Conservation (phyloP, 1,140 invertebrate genomes). For the Saccostrea echinata region DNA sequence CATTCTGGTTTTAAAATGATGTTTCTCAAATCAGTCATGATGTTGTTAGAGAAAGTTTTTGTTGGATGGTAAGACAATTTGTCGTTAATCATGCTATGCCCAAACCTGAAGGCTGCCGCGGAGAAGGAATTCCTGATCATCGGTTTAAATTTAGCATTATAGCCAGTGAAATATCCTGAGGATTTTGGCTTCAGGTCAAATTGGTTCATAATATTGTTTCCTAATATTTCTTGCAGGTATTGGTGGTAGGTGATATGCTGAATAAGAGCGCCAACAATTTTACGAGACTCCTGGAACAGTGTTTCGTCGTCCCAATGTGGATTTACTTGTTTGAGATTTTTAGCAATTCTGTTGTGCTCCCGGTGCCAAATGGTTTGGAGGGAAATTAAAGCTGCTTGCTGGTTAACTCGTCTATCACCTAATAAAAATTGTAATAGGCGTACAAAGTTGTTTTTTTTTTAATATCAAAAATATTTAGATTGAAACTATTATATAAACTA, state of each 20-base stretch:
- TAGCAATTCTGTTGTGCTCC: slow-evolving; percentile 95
- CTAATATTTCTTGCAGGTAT: slow-evolving; percentile 93
- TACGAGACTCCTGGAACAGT: slow-evolving; percentile 89
- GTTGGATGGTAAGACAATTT: slow-evolving; percentile 88
- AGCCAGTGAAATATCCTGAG: slow-evolving; percentile 78
- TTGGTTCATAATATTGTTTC: slow-evolving; percentile 72
- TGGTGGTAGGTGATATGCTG: slow-evolving; percentile 96
- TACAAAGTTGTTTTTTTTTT: too few species aligned
- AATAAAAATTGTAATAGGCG: neutral
- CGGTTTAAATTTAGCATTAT: slow-evolving; percentile 89
- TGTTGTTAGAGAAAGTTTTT: neutral
- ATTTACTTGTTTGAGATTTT: slow-evolving; percentile 82
- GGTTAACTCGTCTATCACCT: slow-evolving; percentile 93
- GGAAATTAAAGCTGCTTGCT: slow-evolving; percentile 90
- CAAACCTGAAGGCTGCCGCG: slow-evolving; percentile 95
- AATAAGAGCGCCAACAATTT: slow-evolving; percentile 96
- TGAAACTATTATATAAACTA: too few species aligned
- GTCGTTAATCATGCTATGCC: slow-evolving; percentile 96
- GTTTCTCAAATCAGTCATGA: slow-evolving; percentile 32
- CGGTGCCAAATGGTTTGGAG: slow-evolving; percentile 98
- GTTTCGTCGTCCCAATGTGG: slow-evolving; percentile 92
- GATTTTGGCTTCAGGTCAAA: slow-evolving; percentile 41
- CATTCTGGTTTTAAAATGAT: slow-evolving; percentile 42
- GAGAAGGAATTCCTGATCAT: slow-evolving; percentile 96
- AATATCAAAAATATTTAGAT: too few species aligned